Evolutionary conservation across 2,888 invertebrate species (phyloP), one percentile per base, ranked within the genome.

Genomic region (Yponomeuta sedellus): DNA sequence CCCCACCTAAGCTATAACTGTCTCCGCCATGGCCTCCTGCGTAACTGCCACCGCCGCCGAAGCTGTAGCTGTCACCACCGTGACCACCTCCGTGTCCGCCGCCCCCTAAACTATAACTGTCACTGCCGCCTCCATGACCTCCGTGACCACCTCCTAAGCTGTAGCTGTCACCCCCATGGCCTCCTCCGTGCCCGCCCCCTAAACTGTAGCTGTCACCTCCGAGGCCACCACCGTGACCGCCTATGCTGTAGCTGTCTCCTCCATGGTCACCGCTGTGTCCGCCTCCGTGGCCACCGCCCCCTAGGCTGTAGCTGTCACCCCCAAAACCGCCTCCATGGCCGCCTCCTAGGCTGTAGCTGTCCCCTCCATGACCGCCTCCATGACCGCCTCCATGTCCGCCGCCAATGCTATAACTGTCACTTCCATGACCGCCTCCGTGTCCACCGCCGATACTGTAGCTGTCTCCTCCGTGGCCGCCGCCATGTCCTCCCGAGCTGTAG

Each of bases 91-190:
- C 34, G 34, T 34, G 34, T 8, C 63, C 65, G 34, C 65, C 66
- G 1, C 57, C 57, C 3, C 64, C 59, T 19, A 64, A 20, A 22
- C 67, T 61, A 16, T 67, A 68, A 74, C 64, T 28, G 67, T 57
- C 66, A 57, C 67, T 78, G 11, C 77, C 77, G 34, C 34, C 77
- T 56, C 78, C 73, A 65, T 68, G 67, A 19, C 73, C 73, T 20
- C 34, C 34, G 34, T 34, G 34, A 20, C 73, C 73, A 5, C 44
- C 34, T 34, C 34, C 67, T 25, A 39, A 61, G 12, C 68, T 67
- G 61, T 59, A 65, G 57, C 67, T 66, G 11, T 65, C 69, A 11
- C 65, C 67, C 16, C 66, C 67, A n/a, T 66, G 67, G 65, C 34
- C 34, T 1, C 34, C 34, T 34, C 5, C 34, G 34, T 34, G 34